Evolutionary conservation across 2,888 invertebrate genomes (phyloP), one percentile per base, ranked within the genome.

Genomic region (Dastarcus helophoroides): DNA sequence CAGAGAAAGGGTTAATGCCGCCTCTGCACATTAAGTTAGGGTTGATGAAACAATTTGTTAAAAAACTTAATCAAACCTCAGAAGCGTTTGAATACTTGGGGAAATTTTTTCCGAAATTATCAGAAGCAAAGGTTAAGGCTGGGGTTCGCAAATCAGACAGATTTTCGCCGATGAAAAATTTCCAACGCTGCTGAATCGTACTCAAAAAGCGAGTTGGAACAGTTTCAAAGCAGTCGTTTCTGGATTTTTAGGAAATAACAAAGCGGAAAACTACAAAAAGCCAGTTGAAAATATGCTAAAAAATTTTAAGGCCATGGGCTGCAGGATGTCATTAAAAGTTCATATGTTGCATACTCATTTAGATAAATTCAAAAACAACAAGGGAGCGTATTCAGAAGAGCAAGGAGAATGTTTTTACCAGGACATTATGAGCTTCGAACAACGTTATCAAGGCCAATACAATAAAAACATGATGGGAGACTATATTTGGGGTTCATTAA

Each of bases 351-450:
- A n/a, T n/a, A n/a, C n/a, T n/a, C n/a, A n/a, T n/a, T n/a, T n/a
- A n/a, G n/a, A n/a, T n/a, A n/a, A n/a, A n/a, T n/a, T n/a, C n/a
- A n/a, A n/a, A n/a, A 32, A 48, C 15, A 48, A 46, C 28, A 41
- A 48, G 40, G 45, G 44, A 23, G 40, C 35, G 5, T 43, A 43
- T 23, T 48, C 41, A 11, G 46, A 51, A 37, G 44, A 52, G 28
- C 47, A 49, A 41, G 47, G 46, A 26, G 44, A 51, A 37, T 41
- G 42, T 36, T 51, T 51, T 32, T 43, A 51, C 30, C 42, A 48
- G 29, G 46, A 50, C 26, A 35, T 50, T 11, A 41, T 42, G 42
- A 26, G 39, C 26, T 41, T 48, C 22, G 44, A 47, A 42, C 30
- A 22, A 17, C 37, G 41, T 29, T 50, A 49, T 29, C 40, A 46